These are phyloP conservation scores for Psittacula derbiana DNA, from an alignment of 2,797 vertebrate genomes.

Conservation along the genomic window DNA sequence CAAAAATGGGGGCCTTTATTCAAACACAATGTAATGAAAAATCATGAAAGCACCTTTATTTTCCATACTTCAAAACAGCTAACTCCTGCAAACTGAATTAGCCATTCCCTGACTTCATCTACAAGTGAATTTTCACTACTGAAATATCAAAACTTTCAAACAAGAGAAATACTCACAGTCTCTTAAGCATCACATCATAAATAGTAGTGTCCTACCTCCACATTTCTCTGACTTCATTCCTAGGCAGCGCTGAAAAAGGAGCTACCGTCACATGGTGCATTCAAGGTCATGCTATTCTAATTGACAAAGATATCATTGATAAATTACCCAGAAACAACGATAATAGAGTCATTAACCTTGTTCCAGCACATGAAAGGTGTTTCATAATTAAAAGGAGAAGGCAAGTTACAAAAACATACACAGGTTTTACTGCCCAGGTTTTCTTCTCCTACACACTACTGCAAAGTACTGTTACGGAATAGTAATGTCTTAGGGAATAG, in stretches of 20 bases:
- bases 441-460: slow-evolving; percentile 18
- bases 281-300: slow-evolving; percentile 67
- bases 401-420: slow-evolving; percentile 37
- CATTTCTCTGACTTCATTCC: slow-evolving; percentile 49
- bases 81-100: background rate
- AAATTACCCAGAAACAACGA: slow-evolving; percentile 53
- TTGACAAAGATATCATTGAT: slow-evolving; percentile 32
- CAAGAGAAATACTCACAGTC: slow-evolving; percentile 32
- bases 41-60: background rate
- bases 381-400: slow-evolving; percentile 38
- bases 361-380: slow-evolving; percentile 25
- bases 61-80: background rate
- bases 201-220: slow-evolving; percentile 38
- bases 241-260: slow-evolving; percentile 20
- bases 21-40: background rate
- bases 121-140: slow-evolving; percentile 36
- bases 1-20: background rate
- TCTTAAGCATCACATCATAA: slow-evolving; percentile 25
- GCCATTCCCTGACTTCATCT: background rate
- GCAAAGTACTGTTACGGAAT: background rate
- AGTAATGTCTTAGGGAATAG: background rate
- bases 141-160: slow-evolving; percentile 52
- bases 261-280: slow-evolving; percentile 37
- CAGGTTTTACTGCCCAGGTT: slow-evolving; percentile 24
- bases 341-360: slow-evolving; percentile 52